phyloP scores from a whole-genome alignment of 1,140 invertebrate genomes.

The Maniola jurtina region DNA sequence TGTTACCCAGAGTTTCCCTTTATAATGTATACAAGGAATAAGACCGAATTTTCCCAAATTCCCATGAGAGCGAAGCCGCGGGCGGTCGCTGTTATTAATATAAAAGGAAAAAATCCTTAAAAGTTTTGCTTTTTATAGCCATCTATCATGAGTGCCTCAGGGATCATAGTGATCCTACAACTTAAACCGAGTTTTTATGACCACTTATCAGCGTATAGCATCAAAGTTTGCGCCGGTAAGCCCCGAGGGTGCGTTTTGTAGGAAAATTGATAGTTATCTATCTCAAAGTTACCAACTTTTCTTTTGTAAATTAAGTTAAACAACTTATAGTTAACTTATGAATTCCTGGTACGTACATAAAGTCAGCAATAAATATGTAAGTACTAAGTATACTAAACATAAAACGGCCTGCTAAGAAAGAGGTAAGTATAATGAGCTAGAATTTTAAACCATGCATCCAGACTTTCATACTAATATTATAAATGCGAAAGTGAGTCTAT shows the following conservation, averaged over 20 bases:
- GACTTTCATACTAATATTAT: too few relatives aligned
- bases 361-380: background rate
- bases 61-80: too few relatives aligned
- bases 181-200: slow-evolving; percentile 21
- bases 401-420: too few relatives aligned
- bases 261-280: slow-evolving; percentile 21
- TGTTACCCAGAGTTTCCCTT: too few relatives aligned
- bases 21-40: too few relatives aligned
- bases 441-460: too few relatives aligned
- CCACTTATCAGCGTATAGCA: slow-evolving; percentile 18
- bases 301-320: slow-evolving; percentile 2
- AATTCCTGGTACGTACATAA: background rate
- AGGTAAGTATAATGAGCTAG: too few relatives aligned
- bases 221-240: slow-evolving; percentile 13
- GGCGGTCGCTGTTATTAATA: too few relatives aligned
- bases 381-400: too few relatives aligned
- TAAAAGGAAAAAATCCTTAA: too few relatives aligned
- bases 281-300: slow-evolving; percentile 9
- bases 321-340: background rate
- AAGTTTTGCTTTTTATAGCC: background rate
- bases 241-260: slow-evolving; percentile 17
- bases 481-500: too few relatives aligned
- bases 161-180: slow-evolving; percentile 7
- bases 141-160: slow-evolving; percentile 4
- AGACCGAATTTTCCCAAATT: too few relatives aligned